phyloP scores from a whole-genome alignment of 2,797 vertebrate species.

The Platyrinchus mystaceus region DNA sequence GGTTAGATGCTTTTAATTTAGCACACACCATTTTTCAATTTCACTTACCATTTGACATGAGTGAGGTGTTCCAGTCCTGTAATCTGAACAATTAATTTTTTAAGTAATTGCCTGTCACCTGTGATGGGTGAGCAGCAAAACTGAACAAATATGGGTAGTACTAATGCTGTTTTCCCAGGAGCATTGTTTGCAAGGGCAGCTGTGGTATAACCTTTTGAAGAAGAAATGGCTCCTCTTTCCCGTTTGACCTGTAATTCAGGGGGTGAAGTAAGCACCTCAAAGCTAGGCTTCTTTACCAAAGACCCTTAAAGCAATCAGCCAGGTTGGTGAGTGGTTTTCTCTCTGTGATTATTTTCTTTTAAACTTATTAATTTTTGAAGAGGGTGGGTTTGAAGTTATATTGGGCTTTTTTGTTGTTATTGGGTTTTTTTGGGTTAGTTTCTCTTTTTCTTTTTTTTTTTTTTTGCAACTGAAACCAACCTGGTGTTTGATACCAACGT shows the following conservation, averaged over 20 bases:
- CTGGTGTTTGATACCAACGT: slow-evolving; percentile 60
- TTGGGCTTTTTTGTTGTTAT: background rate
- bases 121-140: slow-evolving; percentile 10
- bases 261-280: background rate
- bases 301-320: background rate
- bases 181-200: slow-evolving; percentile 56
- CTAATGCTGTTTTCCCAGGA: slow-evolving; percentile 54
- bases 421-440: fast-evolving
- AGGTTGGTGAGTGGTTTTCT: background rate
- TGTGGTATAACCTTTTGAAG: background rate
- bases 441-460: too few species aligned
- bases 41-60: background rate
- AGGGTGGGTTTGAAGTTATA: background rate
- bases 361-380: background rate
- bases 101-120: background rate
- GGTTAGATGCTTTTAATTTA: background rate
- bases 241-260: background rate
- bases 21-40: background rate
- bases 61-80: background rate
- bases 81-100: slow-evolving; percentile 19
- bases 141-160: background rate
- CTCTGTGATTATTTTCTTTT: background rate
- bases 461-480: slow-evolving; percentile 54
- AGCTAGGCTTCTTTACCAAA: background rate
- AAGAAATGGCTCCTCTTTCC: background rate